Evolutionary conservation across 1,140 invertebrate genomes (phyloP), one percentile per base, ranked within the genome.

Genomic region (Drosophila athabasca): DNA sequence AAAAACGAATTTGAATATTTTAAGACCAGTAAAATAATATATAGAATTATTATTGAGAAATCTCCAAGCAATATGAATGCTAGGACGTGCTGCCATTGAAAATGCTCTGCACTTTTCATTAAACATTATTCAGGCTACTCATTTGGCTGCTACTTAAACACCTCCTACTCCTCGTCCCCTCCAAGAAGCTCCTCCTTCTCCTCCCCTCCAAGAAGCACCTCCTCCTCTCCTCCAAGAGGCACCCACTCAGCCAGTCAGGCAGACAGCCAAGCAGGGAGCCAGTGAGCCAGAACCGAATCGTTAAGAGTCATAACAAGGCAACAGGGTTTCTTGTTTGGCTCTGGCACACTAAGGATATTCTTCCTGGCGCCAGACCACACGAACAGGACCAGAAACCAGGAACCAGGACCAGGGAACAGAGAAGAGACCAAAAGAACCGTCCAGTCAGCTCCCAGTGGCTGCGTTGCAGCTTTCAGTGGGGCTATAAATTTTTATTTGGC

Each of bases 401-500:
- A 62, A 48, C 52, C 44, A 29, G 60, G 55, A 70, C 62, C 81
- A 19, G 17, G 17, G 26, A 7, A 31, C 8, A 31, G 31, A 9
- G 31, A 24, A 5, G 24, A 24, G 31, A 31, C 31, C 31, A 31
- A 31, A 31, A 9, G 29, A 39, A 39, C 11, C 9, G 69, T 53
- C 31, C 57, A 72, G 55, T 58, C 49, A 61, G 71, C 62, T 69
- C 51, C 60, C 60, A 41, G 44, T 58, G 61, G 75, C 76, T 57
- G 54, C 70, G 67, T 62, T 87, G 75, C 83, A 88, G 79, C 79
- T 87, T 87, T 88, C 76, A 87, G 59, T 49, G 76, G 74, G 76
- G 79, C 83, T 49, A 87, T 87, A 87, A 87, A 87, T 87, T 87
- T 88, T 87, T 87, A 87, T 87, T 87, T 87, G 78, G 78, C 58